Conservation (phyloP, 1,140 invertebrate genomes). For the Lucilia cuprina region DNA sequence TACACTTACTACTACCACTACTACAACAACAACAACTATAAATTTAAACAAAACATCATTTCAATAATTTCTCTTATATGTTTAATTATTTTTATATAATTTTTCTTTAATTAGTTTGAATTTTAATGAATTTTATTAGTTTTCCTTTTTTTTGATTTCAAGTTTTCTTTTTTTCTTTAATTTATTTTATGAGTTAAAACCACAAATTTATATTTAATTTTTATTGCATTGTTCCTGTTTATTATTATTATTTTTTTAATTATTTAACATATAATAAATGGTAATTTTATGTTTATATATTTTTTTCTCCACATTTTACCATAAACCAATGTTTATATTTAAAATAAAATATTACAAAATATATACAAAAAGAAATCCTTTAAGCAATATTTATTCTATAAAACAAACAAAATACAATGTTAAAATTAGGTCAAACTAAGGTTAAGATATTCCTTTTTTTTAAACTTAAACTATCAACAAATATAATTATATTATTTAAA, state of each 20-base stretch:
- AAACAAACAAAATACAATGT: not conserved
- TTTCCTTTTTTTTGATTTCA: not conserved
- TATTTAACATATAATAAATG: not conserved
- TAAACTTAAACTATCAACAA: not conserved
- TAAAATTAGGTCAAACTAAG: not conserved
- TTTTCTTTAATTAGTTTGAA: not conserved
- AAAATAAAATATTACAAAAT: not conserved
- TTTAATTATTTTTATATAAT: not conserved
- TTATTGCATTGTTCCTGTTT: conserved; percentile 13
- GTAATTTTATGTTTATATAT: not conserved
- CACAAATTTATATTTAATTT: not conserved
- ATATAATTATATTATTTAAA: not conserved
- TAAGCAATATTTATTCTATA: not conserved
- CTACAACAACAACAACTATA: not conserved
- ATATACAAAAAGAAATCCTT: not conserved
- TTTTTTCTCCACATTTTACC: not conserved
- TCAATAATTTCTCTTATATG: not conserved
- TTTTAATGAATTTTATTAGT: not conserved
- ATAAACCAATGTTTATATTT: not conserved
- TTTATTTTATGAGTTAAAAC: not conserved
- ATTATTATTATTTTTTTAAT: not conserved
- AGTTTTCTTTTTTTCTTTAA: not conserved
- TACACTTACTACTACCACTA: not conserved
- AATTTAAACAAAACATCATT: not conserved
- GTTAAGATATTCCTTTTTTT: not conserved